Conservation (phyloP, 2,797 vertebrate genomes). For the Parauchenoglanis punctatus region DNA sequence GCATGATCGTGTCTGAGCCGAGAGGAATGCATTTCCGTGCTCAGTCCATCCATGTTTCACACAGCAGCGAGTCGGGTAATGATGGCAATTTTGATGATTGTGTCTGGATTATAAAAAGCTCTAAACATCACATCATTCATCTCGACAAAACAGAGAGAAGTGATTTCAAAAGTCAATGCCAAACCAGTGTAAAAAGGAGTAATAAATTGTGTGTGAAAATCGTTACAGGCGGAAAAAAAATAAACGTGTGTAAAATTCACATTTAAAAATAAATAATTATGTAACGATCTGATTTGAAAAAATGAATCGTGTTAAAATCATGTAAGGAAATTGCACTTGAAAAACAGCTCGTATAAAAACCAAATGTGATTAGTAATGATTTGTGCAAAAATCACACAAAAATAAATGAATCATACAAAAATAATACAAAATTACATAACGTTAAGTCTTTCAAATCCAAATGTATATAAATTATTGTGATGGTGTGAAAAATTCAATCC, state of each 20-base stretch:
- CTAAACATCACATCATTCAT: neutral
- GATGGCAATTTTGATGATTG: slow-evolving; percentile 9
- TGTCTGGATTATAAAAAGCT: slow-evolving; percentile 19
- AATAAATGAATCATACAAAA: neutral
- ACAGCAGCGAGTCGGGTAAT: slow-evolving; percentile 22
- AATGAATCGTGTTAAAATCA: neutral
- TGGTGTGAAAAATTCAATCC: neutral
- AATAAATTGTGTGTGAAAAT: neutral
- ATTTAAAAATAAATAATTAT: neutral
- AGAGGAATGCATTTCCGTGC: too few relatives aligned
- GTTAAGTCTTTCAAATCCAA: neutral
- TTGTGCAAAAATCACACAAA: neutral
- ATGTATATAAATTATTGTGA: neutral
- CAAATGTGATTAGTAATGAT: too few relatives aligned
- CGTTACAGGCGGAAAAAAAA: neutral
- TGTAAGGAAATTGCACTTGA: neutral
- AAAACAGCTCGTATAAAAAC: neutral
- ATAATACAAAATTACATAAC: neutral
- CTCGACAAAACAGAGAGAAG: neutral
- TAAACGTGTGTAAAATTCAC: neutral
- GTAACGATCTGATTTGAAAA: neutral
- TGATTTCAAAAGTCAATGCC: neutral
- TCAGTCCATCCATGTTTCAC: neutral
- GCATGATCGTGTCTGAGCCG: neutral
- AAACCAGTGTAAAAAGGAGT: neutral